Evolutionary conservation across 1,140 invertebrate species (phyloP).

Genomic region (Dendrolimus punctatus): DNA sequence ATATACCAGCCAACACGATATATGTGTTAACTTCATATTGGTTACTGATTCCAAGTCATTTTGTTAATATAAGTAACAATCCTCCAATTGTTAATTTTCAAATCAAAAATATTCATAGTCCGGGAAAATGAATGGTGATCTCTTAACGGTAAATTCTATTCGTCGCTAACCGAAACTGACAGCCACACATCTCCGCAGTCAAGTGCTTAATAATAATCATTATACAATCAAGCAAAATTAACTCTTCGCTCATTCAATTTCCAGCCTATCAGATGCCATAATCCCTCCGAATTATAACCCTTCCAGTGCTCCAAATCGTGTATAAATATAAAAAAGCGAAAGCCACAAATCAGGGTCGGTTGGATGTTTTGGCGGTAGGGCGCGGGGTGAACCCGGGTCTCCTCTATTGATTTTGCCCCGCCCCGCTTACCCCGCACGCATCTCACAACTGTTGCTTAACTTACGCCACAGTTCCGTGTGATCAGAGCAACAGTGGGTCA

Average conservation of each 20-base stretch:
- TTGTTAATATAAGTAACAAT: too few species aligned
- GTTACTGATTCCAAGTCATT: too few species aligned
- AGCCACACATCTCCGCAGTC: too few species aligned
- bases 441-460: constrained; percentile 59
- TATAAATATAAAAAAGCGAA: constrained; percentile 23
- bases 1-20: too few species aligned
- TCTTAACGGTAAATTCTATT: too few species aligned
- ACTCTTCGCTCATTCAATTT: constrained; percentile 10
- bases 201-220: background rate
- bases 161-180: too few species aligned
- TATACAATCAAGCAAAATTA: constrained; percentile 3
- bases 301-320: constrained; percentile 7
- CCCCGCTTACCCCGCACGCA: constrained; percentile 27
- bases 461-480: constrained; percentile 8
- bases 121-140: too few species aligned
- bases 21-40: too few species aligned
- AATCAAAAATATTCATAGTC: too few species aligned
- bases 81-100: too few species aligned
- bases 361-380: constrained; percentile 37
- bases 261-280: constrained; percentile 9
- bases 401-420: constrained; percentile 51
- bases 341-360: constrained; percentile 28
- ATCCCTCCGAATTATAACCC: constrained; percentile 6
- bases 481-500: too few species aligned
- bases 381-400: constrained; percentile 25